A percentile compares a stretch with the other conserved stretches of the same genome.
Conservation (phyloP, 1,140 invertebrate species). For the Trichogramma pretiosum region DNA sequence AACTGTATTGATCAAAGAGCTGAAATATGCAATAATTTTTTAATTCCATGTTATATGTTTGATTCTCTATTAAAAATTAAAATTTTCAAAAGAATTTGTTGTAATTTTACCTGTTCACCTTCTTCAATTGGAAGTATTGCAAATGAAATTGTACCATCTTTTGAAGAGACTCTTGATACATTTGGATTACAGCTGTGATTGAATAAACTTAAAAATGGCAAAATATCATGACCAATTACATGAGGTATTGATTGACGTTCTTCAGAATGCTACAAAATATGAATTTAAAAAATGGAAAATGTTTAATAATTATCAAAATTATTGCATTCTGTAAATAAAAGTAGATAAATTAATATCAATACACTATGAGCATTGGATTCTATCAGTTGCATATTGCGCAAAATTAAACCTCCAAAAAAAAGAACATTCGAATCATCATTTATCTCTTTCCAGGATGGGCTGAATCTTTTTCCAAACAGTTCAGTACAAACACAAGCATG, state of each 20-base stretch:
- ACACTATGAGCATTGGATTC: background rate
- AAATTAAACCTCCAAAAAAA: constrained; percentile 48
- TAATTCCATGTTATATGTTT: too few species aligned
- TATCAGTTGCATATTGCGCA: background rate
- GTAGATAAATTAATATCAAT: background rate
- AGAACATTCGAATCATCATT: constrained; percentile 16
- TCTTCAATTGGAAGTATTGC: constrained; percentile 57
- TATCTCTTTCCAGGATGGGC: constrained; percentile 12
- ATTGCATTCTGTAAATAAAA: background rate
- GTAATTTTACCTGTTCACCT: constrained; percentile 48
- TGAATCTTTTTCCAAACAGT: constrained; percentile 43
- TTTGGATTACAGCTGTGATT: constrained; percentile 91
- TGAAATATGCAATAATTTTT: constrained; percentile 19
- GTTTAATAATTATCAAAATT: background rate
- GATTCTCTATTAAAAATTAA: too few species aligned
- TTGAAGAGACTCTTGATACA: constrained; percentile 55
- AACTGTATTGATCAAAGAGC: constrained; percentile 35
- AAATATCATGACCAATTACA: constrained; percentile 54
- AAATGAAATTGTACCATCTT: constrained; percentile 44
- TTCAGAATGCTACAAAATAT: background rate
- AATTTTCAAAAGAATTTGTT: background rate
- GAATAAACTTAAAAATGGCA: constrained; percentile 69
- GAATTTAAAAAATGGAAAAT: too few species aligned
- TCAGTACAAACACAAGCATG: constrained; percentile 52
- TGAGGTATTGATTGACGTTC: background rate